Evolutionary conservation across 2,888 invertebrate species (phyloP), one percentile per base, ranked within the genome.

Genomic region (Lycocerus yunnanus): DNA sequence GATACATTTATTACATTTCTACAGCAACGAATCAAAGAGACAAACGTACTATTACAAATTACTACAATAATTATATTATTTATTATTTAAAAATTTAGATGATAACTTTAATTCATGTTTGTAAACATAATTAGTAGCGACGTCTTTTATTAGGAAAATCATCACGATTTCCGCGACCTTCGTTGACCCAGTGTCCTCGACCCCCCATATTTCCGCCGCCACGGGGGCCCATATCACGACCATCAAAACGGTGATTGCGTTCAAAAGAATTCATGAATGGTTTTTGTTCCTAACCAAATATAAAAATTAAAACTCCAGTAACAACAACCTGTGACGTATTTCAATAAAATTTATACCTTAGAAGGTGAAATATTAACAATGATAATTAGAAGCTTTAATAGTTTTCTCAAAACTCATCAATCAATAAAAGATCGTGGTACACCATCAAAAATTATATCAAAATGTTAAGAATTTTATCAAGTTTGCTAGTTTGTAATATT

Each of bases 101-200:
- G 61, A 18, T 18, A 63, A 13, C 5, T 15, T 14, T 15, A 0
- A 18, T 16, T 60, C 4, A 60, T 15, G 15, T 13, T 18, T 18
- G 11, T 15, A 3, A 60, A 16, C 4, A 60, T 60, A 66, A 68
- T 79, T 83, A 82, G 75, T 81, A 83, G 59, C 83, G 82, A 20
- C 83, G 80, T 60, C 83, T 78, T 77, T 82, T 82, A 78, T 79
- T 80, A 60, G 81, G 82, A 74, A 78, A 82, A 78, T 82, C 82
- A 13, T 77, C 77, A 65, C 75, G 75, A 63, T 70, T 72, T 61
- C 69, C 77, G 61, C 82, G 77, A 73, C 77, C 78, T 75, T 82
- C 81, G 75, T 81, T 81, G 71, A 80, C 82, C 83, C 83, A 83
- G 69, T 78, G 78, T 15, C 78, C 78, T 65, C 80, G 72, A 72